Evolutionary conservation across 1,140 invertebrate genomes (phyloP).

Genomic region (Formica selysi): DNA sequence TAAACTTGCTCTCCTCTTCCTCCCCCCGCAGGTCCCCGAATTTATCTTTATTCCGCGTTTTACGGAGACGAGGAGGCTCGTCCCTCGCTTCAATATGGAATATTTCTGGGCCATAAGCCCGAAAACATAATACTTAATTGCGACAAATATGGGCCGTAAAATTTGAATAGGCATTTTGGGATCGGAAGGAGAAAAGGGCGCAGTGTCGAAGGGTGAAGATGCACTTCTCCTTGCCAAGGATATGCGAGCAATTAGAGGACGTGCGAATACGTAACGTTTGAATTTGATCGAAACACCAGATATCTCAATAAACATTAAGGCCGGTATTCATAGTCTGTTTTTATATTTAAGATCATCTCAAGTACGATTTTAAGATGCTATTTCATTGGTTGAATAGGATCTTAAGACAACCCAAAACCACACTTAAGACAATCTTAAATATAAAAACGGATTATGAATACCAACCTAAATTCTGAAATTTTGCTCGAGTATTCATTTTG

Average conservation of each 20-base stretch:
- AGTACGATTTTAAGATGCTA: too few species aligned
- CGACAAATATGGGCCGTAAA: conserved; percentile 84
- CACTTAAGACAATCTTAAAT: too few species aligned
- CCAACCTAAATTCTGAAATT: not conserved
- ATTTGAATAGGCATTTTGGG: conserved; percentile 84
- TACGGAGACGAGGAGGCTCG: conserved; percentile 44
- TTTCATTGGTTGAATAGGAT: too few species aligned
- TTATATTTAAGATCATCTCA: too few species aligned
- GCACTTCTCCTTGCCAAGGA: not conserved
- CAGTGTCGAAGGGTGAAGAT: not conserved
- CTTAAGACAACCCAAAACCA: too few species aligned
- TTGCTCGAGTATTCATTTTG: not conserved
- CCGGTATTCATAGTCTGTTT: too few species aligned
- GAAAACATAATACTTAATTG: conserved; percentile 84
- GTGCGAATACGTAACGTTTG: not conserved
- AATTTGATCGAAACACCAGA: not conserved
- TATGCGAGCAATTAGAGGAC: not conserved
- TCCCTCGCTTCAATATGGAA: conserved; percentile 77
- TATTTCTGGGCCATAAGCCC: conserved; percentile 81
- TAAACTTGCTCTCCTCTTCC: conserved; percentile 62
- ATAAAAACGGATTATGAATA: too few species aligned
- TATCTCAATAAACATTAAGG: not conserved
- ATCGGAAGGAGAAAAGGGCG: conserved; percentile 65
- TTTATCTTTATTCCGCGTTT: conserved; percentile 77
- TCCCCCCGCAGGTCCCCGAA: conserved; percentile 66